Evolutionary conservation across 2,888 invertebrate species (phyloP).

Genomic region (Tryphoninae sp.): DNA sequence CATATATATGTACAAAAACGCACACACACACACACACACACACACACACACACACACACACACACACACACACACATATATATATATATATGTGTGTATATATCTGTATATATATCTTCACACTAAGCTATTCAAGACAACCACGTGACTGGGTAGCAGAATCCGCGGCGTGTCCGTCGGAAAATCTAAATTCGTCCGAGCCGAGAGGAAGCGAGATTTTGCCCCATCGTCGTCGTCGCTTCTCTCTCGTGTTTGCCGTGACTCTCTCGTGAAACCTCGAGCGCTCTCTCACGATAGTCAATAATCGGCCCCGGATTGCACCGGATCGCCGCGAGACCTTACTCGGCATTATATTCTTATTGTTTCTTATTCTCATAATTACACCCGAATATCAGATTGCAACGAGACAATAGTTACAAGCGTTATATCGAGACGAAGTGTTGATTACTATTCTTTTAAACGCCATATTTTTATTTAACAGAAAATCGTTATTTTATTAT

Average conservation of each 20-base stretch:
- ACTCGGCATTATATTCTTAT: constrained; percentile 26
- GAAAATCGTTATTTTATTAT: not conserved
- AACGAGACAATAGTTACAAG: constrained; percentile 9
- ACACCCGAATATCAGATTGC: not conserved
- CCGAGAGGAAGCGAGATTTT: constrained; percentile 73
- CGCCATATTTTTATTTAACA: no score
- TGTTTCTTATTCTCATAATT: not conserved
- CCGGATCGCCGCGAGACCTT: constrained; percentile 67
- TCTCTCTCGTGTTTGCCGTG: constrained; percentile 51
- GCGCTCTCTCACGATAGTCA: constrained; percentile 73
- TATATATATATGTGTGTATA: no score
- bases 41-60: no score
- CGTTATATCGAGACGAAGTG: constrained; percentile 1
- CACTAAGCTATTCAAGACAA: constrained; percentile 49
- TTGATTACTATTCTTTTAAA: not conserved
- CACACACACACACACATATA: no score
- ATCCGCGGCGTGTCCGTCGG: constrained; percentile 77
- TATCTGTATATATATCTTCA: constrained; percentile 16
- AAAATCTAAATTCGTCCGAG: constrained; percentile 81
- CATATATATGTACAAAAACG: not conserved
- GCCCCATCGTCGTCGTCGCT: constrained; percentile 62
- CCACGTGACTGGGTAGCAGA: constrained; percentile 75
- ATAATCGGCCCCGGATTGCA: constrained; percentile 74
- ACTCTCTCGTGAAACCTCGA: constrained; percentile 61
- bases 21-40: no score